A percentile compares a stretch with the other conserved stretches of the same genome.
Evolutionary conservation across 2,113 vertebrate genomes (phyloP).

Genomic region (Aptenodytes forsteri): DNA sequence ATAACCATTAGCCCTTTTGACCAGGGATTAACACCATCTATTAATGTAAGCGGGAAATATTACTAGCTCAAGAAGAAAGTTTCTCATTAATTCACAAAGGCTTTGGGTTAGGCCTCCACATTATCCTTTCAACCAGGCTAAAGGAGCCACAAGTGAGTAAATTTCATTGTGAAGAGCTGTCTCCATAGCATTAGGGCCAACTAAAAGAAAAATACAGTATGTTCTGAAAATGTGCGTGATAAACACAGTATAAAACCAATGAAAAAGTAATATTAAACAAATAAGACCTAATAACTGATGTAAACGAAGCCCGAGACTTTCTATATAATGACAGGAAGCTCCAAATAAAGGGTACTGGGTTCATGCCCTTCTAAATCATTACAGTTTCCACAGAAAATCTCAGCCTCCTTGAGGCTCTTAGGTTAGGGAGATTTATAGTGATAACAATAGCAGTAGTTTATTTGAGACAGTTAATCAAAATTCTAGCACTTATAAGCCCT

Average conservation of each 20-base stretch:
- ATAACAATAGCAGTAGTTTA: slow-evolving; percentile 60
- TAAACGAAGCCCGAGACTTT: background rate
- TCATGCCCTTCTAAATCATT: slow-evolving; percentile 2
- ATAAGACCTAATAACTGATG: background rate
- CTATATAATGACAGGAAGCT: slow-evolving; percentile 15
- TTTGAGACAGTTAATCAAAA: slow-evolving; percentile 66
- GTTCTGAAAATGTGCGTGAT: background rate
- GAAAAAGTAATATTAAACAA: slow-evolving; percentile 28
- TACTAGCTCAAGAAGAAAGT: background rate
- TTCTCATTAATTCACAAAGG: background rate
- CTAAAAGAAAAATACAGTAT: background rate
- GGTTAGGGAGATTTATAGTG: slow-evolving; percentile 21
- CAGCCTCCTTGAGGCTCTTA: background rate
- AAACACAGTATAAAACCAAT: background rate
- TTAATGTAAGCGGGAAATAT: background rate
- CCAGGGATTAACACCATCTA: background rate
- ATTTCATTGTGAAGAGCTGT: background rate
- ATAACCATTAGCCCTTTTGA: background rate
- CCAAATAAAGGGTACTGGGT: background rate
- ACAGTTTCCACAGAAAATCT: slow-evolving; percentile 16
- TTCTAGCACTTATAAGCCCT: slow-evolving; percentile 62
- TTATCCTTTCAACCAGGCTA: background rate
- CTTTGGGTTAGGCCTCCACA: background rate
- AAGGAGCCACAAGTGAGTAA: background rate
- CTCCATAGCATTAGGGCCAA: background rate